Percentiles rank a stretch among this genome's conserved stretches.
Conservation (phyloP, 2,888 invertebrate species). For the Cosmopolites sordidus region DNA sequence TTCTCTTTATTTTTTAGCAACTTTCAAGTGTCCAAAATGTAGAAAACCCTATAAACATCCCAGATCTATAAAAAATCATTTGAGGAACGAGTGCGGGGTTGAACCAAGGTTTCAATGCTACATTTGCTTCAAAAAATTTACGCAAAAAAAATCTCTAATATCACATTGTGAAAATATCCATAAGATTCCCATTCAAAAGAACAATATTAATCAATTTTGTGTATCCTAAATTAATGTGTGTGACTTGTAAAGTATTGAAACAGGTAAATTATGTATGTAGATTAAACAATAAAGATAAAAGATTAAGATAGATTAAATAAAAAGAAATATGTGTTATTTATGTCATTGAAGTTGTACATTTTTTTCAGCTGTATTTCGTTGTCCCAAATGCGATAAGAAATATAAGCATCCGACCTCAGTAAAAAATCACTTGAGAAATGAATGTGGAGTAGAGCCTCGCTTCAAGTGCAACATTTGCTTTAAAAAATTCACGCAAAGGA, state of each 20-base stretch:
- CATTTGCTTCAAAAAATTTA: slow-evolving; percentile 24
- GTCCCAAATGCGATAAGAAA: slow-evolving; percentile 4
- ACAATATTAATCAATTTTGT: too few relatives aligned
- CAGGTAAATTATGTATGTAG: too few relatives aligned
- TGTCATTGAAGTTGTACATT: too few relatives aligned
- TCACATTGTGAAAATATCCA: slow-evolving; percentile 3
- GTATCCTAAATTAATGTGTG: too few relatives aligned
- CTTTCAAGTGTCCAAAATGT: slow-evolving; percentile 30
- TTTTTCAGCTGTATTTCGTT: not conserved
- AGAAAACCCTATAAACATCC: slow-evolving; percentile 31
- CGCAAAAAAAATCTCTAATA: slow-evolving; percentile 9
- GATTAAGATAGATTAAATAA: too few relatives aligned
- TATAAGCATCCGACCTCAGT: slow-evolving; percentile 8
- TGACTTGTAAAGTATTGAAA: too few relatives aligned
- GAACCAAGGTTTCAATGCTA: slow-evolving; percentile 27
- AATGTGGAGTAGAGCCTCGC: slow-evolving; percentile 32
- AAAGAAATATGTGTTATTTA: too few relatives aligned
- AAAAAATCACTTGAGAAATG: slow-evolving; percentile 25
- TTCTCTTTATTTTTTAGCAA: not conserved
- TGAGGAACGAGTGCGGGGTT: slow-evolving; percentile 32
- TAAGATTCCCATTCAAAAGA: too few relatives aligned
- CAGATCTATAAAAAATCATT: slow-evolving; percentile 28
- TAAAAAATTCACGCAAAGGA: slow-evolving; percentile 6
- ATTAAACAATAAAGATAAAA: not conserved
- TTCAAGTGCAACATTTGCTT: slow-evolving; percentile 18